Conservation (phyloP, 2,888 invertebrate species). For the Megastigmus dorsalis region DNA sequence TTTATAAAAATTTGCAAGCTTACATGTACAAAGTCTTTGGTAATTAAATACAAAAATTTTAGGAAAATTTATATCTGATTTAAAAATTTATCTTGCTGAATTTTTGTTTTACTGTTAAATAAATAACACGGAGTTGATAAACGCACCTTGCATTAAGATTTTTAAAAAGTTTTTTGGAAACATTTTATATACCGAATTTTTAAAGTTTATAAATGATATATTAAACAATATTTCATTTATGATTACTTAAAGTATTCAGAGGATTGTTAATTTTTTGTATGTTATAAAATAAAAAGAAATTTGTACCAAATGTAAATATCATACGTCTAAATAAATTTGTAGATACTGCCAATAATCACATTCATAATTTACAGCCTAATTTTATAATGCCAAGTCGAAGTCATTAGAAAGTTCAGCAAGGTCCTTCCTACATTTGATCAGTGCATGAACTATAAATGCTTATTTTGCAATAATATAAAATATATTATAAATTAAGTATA, state of each 20-base stretch:
- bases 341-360: slow-evolving; percentile 50
- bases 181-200: slow-evolving; percentile 36
- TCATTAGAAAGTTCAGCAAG: slow-evolving; percentile 30
- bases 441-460: neutral
- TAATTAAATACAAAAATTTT: slow-evolving; percentile 35
- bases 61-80: slow-evolving; percentile 26
- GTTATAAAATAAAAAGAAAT: slow-evolving; percentile 52
- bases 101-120: slow-evolving; percentile 23
- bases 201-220: slow-evolving; percentile 8
- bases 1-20: slow-evolving; percentile 42
- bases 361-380: slow-evolving; percentile 34
- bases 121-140: slow-evolving; percentile 35
- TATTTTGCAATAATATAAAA: neutral
- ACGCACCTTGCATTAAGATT: slow-evolving; percentile 38
- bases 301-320: slow-evolving; percentile 55
- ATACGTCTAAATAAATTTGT: slow-evolving; percentile 50
- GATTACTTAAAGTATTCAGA: slow-evolving; percentile 37
- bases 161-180: slow-evolving; percentile 23
- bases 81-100: slow-evolving; percentile 30
- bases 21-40: slow-evolving; percentile 47
- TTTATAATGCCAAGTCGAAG: neutral
- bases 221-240: slow-evolving; percentile 31
- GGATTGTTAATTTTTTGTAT: slow-evolving; percentile 47
- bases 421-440: neutral
- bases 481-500: neutral